Base-by-base conservation (phyloP, 2,888 invertebrate genomes). In the Nomada lathburiana region DNA sequence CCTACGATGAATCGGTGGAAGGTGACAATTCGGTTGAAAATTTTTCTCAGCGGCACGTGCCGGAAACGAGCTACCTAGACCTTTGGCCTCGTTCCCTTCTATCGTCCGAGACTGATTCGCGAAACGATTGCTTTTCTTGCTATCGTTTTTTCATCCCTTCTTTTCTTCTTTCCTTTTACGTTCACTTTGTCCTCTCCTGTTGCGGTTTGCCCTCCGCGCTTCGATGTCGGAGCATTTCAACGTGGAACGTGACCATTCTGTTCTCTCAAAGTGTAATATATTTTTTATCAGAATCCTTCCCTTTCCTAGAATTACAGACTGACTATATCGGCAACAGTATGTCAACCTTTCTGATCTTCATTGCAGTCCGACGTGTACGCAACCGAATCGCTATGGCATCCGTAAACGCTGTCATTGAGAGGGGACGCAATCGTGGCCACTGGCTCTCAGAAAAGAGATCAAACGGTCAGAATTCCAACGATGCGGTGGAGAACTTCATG, bases 41-140 rank as follows among this genome's bases (percentile, higher is more conserved):
- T 76, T 76, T 83, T 73, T 78, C 68, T 53, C 60, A 55, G 64
- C 52, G 57, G 76, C 78, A 83, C 83, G 79, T 84, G 76, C 84
- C 76, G 63, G 83, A 78, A 82, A 79, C 70, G 73, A 70, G 63
- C 62, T 72, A 67, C 59, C 70, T 68, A 55, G 64, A 63, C 67
- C 76, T 75, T 73, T 72, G 63, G 72, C 55, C 52, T 7, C 60
- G 29, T 53, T 64, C 55, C 44, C 76, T 59, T 67, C 57, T 63
- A 23, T 47, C 75, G 69, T 55, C 62, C 42, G 60, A 26, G 52
- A 71, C 71, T 80, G 81, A 84, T 78, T 86, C 81, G 81, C 68
- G 63, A 36, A 57, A 70, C 84, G 76, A 86, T 84, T 84, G 79
- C 86, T 70, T 77, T 68, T 68, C 63, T 67, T 23, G 18, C 52